Base-by-base conservation (phyloP, 2,888 invertebrate genomes). In the Lycaena phlaeas region DNA sequence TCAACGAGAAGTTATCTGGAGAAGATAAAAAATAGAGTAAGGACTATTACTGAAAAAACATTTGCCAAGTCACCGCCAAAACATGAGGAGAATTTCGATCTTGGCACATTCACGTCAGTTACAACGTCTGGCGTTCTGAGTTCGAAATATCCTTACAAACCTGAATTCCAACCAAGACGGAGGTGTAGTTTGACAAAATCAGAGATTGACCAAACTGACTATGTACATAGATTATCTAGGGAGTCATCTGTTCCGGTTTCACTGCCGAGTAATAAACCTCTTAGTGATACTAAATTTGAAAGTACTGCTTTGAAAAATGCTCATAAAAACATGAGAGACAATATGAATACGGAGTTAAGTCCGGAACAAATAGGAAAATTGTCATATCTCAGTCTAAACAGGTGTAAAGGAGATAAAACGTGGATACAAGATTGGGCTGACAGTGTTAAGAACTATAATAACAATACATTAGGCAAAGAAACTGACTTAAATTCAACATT, bases 61-160 rank as follows among this genome's bases (percentile, higher is more conserved):
- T 87, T 88, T 51, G 72, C 87, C 0, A 88, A 88, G 57, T 69
- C 75, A 0, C 81, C 82, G 3, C 76, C 79, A 1, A 78, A 77
- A 22, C 61, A 72, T 17, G 78, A 71, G 0, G 75, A 78, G 4
- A 78, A 86, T 31, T 54, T 64, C 1, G 88, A 88, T 45, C 58
- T 85, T 31, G 91, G 91, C 6, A 88, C 86, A 46, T 89, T 91
- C 42, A 91, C 91, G 9, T 91, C 91, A 0, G 90, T 91, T 0
- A 91, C 91, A 2, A 90, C 91, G 1, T 91, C 91, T 36, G 91
- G 91, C 1, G 89, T 90, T 5, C 68, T 92, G 48, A 88, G 88
- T 48, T 86, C 87, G 3, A 86, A 87, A 48, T 70, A 56, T 29
- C 61, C 64, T 1, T 45, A 58, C 0, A 73, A 75, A 69, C 56